Evolutionary conservation across 2,888 invertebrate genomes (phyloP).

Genomic region (Nebria salina): DNA sequence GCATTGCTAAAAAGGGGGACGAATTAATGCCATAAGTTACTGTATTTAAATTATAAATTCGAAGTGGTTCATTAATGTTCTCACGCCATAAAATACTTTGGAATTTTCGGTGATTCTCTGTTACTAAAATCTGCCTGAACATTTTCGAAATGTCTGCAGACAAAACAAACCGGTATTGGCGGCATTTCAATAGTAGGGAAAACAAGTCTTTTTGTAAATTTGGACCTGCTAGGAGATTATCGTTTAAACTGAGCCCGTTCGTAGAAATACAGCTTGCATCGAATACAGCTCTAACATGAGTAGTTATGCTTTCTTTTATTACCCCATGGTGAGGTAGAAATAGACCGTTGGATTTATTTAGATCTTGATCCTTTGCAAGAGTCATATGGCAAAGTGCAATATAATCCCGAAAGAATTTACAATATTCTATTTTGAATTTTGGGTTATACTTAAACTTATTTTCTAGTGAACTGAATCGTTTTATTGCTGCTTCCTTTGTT

Average conservation of each 20-base stretch:
- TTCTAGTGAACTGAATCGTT: constrained; percentile 20
- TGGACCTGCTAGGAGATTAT: constrained; percentile 18
- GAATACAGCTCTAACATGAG: constrained; percentile 24
- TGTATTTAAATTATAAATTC: no score
- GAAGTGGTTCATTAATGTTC: neutral
- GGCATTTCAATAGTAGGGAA: constrained; percentile 21
- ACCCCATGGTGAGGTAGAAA: constrained; percentile 28
- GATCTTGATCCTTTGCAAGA: constrained; percentile 12
- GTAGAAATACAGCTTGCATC: constrained; percentile 17
- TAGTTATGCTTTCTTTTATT: constrained; percentile 28
- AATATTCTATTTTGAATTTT: constrained; percentile 22
- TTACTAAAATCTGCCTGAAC: constrained; percentile 22
- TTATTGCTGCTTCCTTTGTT: constrained; percentile 15
- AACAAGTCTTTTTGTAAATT: constrained; percentile 30
- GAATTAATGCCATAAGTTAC: constrained; percentile 15
- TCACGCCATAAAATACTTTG: constrained; percentile 33
- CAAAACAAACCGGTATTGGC: constrained; percentile 22
- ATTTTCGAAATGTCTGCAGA: constrained; percentile 31
- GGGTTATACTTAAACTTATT: constrained; percentile 11
- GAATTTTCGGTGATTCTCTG: constrained; percentile 22
- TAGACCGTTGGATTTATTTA: constrained; percentile 10
- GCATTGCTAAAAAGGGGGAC: constrained; percentile 25
- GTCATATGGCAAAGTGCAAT: constrained; percentile 15
- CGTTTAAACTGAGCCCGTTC: constrained; percentile 21
- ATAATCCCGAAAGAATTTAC: constrained; percentile 24